Conservation (phyloP, 2,797 vertebrate genomes). For the Potorous gilbertii region DNA sequence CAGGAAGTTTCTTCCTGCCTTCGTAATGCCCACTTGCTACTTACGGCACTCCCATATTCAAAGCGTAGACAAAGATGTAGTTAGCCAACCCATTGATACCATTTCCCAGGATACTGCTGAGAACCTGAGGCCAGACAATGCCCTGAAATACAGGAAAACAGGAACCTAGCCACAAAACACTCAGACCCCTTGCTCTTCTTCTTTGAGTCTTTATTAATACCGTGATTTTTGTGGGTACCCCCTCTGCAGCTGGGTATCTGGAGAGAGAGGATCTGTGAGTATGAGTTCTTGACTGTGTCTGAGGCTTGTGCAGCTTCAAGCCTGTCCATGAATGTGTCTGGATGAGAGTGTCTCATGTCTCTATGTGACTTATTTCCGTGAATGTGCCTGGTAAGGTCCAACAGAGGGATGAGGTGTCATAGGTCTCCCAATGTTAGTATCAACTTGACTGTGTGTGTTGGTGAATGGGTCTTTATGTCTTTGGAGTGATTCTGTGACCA, state of each 20-base stretch:
- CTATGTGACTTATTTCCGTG: no score
- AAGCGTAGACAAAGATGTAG: slow-evolving; percentile 87
- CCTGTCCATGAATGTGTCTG: no score
- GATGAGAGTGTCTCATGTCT: no score
- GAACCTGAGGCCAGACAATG: slow-evolving; percentile 92
- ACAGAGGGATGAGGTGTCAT: background rate
- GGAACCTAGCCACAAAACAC: background rate
- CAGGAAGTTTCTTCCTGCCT: background rate
- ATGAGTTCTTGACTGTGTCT: background rate
- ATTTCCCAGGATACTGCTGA: slow-evolving; percentile 89
- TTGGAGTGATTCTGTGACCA: background rate
- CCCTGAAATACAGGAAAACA: slow-evolving; percentile 84
- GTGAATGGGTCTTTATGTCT: background rate
- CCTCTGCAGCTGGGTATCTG: background rate
- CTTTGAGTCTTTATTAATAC: background rate
- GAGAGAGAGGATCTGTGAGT: background rate
- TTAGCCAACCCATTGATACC: slow-evolving; percentile 86
- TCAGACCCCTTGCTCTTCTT: background rate
- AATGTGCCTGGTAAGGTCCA: background rate
- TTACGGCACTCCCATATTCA: slow-evolving; percentile 90
- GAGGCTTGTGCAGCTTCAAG: background rate
- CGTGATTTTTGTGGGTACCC: background rate
- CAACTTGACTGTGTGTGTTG: background rate
- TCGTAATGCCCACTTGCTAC: slow-evolving; percentile 53
- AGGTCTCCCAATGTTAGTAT: background rate